Evolutionary conservation across 2,113 vertebrate genomes (phyloP).

Genomic region (Semicossyphus pulcher): DNA sequence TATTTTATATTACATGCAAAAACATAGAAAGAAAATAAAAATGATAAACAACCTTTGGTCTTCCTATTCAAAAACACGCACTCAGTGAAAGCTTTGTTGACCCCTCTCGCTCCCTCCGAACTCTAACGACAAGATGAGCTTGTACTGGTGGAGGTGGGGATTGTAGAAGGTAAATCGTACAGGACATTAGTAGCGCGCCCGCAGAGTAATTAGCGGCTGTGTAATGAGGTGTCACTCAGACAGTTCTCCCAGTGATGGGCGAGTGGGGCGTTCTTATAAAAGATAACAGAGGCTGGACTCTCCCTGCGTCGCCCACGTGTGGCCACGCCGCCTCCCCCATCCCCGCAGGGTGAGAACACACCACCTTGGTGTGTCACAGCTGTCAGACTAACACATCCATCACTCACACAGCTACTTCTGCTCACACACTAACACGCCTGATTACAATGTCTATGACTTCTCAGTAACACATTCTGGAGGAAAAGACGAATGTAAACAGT

Average conservation of each 20-base stretch:
- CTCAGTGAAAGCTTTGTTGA: conserved; percentile 3
- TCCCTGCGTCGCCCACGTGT: conserved; percentile 7
- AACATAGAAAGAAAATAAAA: conserved; percentile 36
- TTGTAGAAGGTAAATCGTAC: conserved; percentile 45
- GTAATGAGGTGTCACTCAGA: conserved; percentile 72
- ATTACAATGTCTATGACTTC: conserved; percentile 5
- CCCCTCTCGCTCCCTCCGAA: not conserved
- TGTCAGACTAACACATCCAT: conserved; percentile 51
- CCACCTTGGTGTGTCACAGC: conserved; percentile 51
- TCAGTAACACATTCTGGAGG: conserved; percentile 23
- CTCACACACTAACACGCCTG: not conserved
- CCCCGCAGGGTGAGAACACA: conserved; percentile 23
- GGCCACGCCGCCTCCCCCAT: not conserved
- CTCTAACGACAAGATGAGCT: conserved; percentile 11
- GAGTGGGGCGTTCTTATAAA: conserved; percentile 45
- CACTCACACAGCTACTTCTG: not conserved
- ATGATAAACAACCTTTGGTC: conserved; percentile 61
- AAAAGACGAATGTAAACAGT: conserved; percentile 15
- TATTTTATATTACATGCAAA: conserved; percentile 52
- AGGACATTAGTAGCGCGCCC: conserved; percentile 35
- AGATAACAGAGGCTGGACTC: conserved; percentile 45
- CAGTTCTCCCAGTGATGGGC: conserved; percentile 30
- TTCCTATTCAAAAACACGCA: conserved; percentile 15
- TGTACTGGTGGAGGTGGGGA: conserved; percentile 48
- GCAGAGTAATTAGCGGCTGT: conserved; percentile 66